Percentiles rank a stretch among this genome's conserved stretches.
Conservation (phyloP, 2,113 vertebrate genomes). For the Pelmatolapia mariae region DNA sequence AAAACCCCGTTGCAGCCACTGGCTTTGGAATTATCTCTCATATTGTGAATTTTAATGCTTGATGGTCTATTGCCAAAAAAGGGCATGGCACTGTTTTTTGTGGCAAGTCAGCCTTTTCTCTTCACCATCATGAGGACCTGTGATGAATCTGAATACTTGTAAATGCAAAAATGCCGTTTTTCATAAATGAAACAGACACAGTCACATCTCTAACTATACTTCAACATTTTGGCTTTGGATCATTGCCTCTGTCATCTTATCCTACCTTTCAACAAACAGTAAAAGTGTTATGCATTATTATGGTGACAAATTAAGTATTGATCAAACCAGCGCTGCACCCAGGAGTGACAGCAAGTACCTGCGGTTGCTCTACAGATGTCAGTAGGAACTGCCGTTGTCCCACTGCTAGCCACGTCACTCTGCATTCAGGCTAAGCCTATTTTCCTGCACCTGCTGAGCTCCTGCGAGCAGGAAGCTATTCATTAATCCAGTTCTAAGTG, state of each 20-base stretch:
- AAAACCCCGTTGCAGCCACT: background rate
- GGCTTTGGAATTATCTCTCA: background rate
- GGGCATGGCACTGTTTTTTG: background rate
- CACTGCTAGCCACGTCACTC: background rate
- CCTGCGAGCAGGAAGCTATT: background rate
- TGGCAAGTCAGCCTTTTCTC: background rate
- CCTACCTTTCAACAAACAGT: background rate
- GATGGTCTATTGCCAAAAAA: background rate
- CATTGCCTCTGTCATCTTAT: background rate
- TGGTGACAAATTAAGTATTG: background rate
- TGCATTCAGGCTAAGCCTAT: background rate
- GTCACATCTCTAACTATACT: background rate
- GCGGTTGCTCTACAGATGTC: background rate
- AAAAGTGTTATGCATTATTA: background rate
- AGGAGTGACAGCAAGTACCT: background rate
- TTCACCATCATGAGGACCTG: background rate
- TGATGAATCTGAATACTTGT: background rate
- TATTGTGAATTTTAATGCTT: background rate
- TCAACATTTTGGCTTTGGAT: background rate
- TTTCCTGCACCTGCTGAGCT: background rate
- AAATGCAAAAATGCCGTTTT: background rate
- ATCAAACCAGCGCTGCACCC: background rate
- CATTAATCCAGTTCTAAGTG: conserved; percentile 32
- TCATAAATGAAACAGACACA: background rate
- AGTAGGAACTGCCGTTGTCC: background rate